Evolutionary conservation across 1,140 invertebrate species (phyloP).

Genomic region (Drosophila seguyi): DNA sequence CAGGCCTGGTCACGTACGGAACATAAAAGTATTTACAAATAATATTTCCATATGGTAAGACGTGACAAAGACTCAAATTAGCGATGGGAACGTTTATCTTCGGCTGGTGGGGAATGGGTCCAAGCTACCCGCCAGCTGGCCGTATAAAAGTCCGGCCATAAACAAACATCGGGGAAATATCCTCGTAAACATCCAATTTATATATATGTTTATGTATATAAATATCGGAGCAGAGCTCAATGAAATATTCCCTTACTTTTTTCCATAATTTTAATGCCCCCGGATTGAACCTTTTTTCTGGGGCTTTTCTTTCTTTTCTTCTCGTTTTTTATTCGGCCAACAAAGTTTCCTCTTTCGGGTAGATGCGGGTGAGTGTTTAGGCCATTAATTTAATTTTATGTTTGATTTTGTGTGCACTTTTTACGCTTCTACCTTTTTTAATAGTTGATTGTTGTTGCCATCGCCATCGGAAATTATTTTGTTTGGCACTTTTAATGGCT

Average conservation of each 20-base stretch:
- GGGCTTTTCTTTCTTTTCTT: conserved; percentile 17
- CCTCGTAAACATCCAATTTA: conserved; percentile 69
- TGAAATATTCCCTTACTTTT: conserved; percentile 57
- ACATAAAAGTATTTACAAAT: conserved; percentile 85
- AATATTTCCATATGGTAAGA: conserved; percentile 85
- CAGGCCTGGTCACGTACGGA: conserved; percentile 79
- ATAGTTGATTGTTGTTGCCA: conserved; percentile 68
- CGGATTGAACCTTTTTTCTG: conserved; percentile 64
- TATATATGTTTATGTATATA: conserved; percentile 40
- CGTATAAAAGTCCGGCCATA: conserved; percentile 76
- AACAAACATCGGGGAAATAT: conserved; percentile 49
- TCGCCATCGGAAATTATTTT: conserved; percentile 49
- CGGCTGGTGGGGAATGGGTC: conserved; percentile 32
- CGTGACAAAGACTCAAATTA: conserved; percentile 85
- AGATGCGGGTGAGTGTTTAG: conserved; percentile 50
- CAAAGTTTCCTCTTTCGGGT: conserved; percentile 29
- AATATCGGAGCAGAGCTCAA: conserved; percentile 40
- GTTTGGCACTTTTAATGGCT: conserved; percentile 78
- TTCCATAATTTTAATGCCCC: conserved; percentile 78
- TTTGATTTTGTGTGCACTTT: conserved; percentile 67
- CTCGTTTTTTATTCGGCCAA: conserved; percentile 3
- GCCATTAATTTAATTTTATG: conserved; percentile 82
- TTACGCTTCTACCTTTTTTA: conserved; percentile 56
- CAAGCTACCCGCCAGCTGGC: conserved; percentile 34
- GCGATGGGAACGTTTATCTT: conserved; percentile 78